phyloP scores from a whole-genome alignment of 2,888 invertebrate genomes.

The Epinotia bilunana region DNA sequence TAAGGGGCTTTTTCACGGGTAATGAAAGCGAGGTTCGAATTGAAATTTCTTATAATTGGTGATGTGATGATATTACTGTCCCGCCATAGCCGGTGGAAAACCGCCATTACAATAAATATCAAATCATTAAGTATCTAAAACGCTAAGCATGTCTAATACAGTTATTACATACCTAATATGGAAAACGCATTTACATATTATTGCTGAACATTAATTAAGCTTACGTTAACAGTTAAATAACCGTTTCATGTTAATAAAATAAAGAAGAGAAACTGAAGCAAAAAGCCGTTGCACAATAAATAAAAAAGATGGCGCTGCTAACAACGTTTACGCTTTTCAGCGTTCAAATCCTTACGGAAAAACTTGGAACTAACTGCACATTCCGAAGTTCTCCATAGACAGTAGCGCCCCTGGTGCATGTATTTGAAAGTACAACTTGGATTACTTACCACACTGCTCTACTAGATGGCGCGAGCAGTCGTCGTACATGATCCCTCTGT shows the following conservation, averaged over 20 bases:
- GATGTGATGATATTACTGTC: background rate
- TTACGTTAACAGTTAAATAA: constrained; percentile 1
- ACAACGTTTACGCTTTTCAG: background rate
- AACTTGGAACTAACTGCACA: constrained; percentile 28
- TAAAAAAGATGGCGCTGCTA: constrained; percentile 20
- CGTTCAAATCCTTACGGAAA: background rate
- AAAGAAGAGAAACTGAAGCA: background rate
- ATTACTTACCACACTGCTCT: constrained; percentile 24
- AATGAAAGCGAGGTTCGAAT: no score
- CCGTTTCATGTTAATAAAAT: background rate
- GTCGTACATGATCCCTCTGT: background rate
- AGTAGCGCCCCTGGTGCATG: constrained; percentile 24
- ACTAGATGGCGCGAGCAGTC: constrained; percentile 35
- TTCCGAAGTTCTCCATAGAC: background rate
- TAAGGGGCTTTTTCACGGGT: no score
- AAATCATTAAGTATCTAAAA: constrained; percentile 6
- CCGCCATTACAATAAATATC: no score
- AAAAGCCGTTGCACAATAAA: background rate
- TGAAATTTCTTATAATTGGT: background rate
- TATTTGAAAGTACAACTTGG: background rate
- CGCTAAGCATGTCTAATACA: background rate
- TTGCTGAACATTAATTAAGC: constrained; percentile 15
- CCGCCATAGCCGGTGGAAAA: no score
- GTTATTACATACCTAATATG: constrained; percentile 4
- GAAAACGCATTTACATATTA: background rate